Percentiles rank a stretch among this genome's conserved stretches.
phyloP scores from a whole-genome alignment of 2,888 invertebrate species.

The Sceliomorpha sp. region DNA sequence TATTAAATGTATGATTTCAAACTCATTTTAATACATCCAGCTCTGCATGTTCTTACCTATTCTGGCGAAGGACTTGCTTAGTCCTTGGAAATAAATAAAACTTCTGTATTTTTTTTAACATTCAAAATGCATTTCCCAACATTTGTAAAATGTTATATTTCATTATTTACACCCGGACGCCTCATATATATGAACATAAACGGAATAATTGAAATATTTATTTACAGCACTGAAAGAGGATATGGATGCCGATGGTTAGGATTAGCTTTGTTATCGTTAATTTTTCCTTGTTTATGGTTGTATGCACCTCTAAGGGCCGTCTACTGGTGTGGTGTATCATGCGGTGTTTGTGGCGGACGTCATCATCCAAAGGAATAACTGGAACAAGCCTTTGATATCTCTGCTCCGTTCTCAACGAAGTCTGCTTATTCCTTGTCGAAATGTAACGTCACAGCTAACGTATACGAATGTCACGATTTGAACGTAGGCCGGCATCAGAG shows the following conservation, averaged over 20 bases:
- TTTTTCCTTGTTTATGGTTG: conserved; percentile 97
- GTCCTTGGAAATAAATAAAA: no score
- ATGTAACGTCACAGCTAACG: conserved; percentile 70
- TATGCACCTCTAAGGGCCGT: conserved; percentile 93
- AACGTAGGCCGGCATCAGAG: conserved; percentile 76
- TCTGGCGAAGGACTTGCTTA: no score
- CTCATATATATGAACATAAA: no score
- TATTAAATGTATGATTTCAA: no score
- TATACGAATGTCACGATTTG: conserved; percentile 76
- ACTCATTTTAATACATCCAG: no score
- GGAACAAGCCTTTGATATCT: conserved; percentile 79
- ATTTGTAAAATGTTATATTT: no score
- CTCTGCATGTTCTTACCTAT: no score
- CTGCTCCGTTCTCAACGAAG: conserved; percentile 72
- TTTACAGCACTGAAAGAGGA: conserved; percentile 83
- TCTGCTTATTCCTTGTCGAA: conserved; percentile 49
- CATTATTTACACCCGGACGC: no score
- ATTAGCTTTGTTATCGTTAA: conserved; percentile 89
- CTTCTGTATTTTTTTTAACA: no score
- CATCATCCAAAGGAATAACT: conserved; percentile 82
- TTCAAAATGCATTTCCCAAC: no score
- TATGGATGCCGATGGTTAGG: conserved; percentile 92
- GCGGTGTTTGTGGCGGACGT: conserved; percentile 91
- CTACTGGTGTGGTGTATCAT: conserved; percentile 90
- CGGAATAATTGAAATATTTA: no score